Conservation (phyloP, 2,888 invertebrate genomes). For the Orgyia antiqua region DNA sequence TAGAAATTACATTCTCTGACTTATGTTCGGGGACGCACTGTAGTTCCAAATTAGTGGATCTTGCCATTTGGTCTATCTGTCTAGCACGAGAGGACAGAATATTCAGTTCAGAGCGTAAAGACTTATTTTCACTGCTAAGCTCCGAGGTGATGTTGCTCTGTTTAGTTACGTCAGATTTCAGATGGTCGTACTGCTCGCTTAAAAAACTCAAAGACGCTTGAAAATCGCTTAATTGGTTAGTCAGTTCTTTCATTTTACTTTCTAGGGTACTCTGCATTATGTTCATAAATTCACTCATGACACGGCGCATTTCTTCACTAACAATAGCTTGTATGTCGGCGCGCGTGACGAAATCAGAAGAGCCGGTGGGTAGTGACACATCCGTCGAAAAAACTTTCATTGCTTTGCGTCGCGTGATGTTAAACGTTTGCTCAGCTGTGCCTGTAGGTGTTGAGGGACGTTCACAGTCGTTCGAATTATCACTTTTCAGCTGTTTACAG, state of each 20-base stretch:
- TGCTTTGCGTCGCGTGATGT: background rate
- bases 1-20: background rate
- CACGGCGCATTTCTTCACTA: background rate
- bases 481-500: background rate
- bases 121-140: background rate
- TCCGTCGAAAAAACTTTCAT: background rate
- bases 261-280: background rate
- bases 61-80: background rate
- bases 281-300: background rate
- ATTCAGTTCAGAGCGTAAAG: background rate
- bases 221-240: background rate
- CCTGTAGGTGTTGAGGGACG: background rate
- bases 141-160: background rate
- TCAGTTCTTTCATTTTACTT: background rate
- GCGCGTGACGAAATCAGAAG: background rate
- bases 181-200: background rate
- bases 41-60: background rate
- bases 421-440: background rate
- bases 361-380: background rate
- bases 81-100: background rate
- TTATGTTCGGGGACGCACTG: background rate
- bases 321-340: background rate
- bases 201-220: background rate
- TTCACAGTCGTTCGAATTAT: background rate
- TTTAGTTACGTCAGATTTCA: background rate